Conservation (phyloP, 2,113 vertebrate genomes). For the Nannospalax galili region DNA sequence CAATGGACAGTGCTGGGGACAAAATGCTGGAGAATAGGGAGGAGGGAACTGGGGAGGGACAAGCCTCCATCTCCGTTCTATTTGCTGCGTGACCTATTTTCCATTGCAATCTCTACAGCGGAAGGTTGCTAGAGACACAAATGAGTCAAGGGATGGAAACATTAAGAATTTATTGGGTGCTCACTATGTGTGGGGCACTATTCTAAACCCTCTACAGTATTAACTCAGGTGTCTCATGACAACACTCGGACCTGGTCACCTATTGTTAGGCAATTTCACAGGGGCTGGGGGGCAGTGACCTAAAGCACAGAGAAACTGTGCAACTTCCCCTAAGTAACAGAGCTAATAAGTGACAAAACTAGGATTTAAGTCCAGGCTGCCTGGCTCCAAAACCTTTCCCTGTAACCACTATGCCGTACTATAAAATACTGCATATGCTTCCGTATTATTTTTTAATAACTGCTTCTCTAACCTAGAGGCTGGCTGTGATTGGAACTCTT, state of each 20-base stretch:
- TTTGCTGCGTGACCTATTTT: neutral
- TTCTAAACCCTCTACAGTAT: constrained; percentile 26
- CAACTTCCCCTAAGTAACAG: constrained; percentile 26
- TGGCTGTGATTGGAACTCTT: constrained; percentile 45
- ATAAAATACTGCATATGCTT: constrained; percentile 43
- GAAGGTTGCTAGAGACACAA: constrained; percentile 31
- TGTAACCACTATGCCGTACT: neutral
- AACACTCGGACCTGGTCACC: neutral
- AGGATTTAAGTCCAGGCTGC: neutral
- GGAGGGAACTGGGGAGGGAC: neutral
- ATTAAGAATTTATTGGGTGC: neutral
- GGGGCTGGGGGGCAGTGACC: neutral
- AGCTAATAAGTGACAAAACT: constrained; percentile 21
- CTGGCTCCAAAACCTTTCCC: constrained; percentile 43
- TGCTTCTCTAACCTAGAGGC: constrained; percentile 44
- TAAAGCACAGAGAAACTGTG: constrained; percentile 12
- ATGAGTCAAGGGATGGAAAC: constrained; percentile 47
- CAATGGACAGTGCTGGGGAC: neutral
- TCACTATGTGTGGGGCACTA: neutral
- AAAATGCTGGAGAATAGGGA: neutral
- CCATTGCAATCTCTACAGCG: neutral
- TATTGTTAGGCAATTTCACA: neutral
- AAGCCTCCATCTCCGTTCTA: neutral
- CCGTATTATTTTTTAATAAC: constrained; percentile 60
- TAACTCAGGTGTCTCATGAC: constrained; percentile 40